Conservation (phyloP, 2,797 vertebrate species). For the Leucoraja ocellata region DNA sequence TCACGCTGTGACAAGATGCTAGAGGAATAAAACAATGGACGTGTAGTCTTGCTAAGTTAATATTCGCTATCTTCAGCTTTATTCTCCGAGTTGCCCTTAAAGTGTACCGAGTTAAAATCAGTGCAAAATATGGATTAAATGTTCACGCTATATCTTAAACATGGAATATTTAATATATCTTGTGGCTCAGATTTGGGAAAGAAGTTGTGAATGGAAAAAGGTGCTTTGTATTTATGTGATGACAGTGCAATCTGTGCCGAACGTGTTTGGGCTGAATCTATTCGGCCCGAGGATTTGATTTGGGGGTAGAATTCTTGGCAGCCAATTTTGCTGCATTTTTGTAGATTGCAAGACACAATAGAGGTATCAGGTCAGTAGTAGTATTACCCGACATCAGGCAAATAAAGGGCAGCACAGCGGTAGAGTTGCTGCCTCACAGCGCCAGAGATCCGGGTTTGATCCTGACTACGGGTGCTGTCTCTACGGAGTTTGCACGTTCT, state of each 20-base stretch:
- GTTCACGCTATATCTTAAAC: not conserved
- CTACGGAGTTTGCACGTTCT: too few relatives aligned
- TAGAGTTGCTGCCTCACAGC: too few relatives aligned
- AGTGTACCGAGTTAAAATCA: slow-evolving; percentile 45
- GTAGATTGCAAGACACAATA: not conserved
- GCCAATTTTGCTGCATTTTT: not conserved
- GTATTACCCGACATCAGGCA: too few relatives aligned
- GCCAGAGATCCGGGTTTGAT: too few relatives aligned
- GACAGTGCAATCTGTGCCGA: not conserved
- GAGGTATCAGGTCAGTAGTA: too few relatives aligned
- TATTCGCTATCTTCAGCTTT: slow-evolving; percentile 42
- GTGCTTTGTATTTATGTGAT: not conserved
- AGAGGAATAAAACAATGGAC: slow-evolving; percentile 56
- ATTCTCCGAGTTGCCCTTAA: slow-evolving; percentile 49
- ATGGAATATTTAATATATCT: not conserved
- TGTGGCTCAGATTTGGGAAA: not conserved
- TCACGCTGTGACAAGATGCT: slow-evolving; percentile 88
- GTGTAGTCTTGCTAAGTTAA: slow-evolving; percentile 26
- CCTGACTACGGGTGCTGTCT: too few relatives aligned
- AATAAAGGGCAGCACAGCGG: too few relatives aligned
- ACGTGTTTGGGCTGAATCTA: not conserved
- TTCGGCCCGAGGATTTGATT: not conserved
- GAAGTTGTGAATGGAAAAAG: not conserved
- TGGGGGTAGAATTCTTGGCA: not conserved
- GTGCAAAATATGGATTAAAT: slow-evolving; percentile 9